Conservation (phyloP, 2,113 vertebrate genomes). For the Guaruba guarouba region DNA sequence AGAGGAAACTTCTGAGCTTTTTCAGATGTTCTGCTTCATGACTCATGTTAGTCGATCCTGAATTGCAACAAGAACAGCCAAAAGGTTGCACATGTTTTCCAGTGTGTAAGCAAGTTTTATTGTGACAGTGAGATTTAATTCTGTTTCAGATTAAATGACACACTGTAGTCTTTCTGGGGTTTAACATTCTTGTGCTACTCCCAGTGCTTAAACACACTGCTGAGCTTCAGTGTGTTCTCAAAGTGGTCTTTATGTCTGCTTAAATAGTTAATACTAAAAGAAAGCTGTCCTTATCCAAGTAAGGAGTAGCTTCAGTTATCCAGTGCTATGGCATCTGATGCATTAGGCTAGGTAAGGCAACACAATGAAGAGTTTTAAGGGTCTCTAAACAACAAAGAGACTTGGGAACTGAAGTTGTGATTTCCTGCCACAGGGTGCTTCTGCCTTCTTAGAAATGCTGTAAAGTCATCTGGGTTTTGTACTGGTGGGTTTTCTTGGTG, state of each 20-base stretch:
- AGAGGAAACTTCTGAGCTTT: not conserved
- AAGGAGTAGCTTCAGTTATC: not conserved
- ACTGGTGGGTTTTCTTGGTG: not conserved
- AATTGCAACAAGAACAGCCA: not conserved
- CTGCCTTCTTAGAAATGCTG: not conserved
- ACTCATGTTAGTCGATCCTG: not conserved
- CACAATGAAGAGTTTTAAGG: not conserved
- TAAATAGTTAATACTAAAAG: not conserved
- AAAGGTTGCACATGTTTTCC: not conserved
- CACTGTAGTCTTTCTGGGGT: not conserved
- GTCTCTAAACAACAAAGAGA: not conserved
- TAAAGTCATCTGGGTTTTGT: not conserved
- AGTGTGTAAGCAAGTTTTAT: not conserved
- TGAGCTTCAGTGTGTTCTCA: not conserved
- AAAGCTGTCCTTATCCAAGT: not conserved
- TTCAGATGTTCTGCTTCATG: not conserved
- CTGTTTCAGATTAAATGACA: constrained; percentile 11
- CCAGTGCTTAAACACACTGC: not conserved
- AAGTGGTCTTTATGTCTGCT: not conserved
- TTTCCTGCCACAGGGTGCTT: not conserved
- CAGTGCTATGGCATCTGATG: not conserved
- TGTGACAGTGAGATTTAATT: not conserved
- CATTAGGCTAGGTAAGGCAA: not conserved
- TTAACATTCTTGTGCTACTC: not conserved
- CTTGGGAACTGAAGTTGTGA: not conserved